Conservation (phyloP, 2,113 vertebrate species). For the Polypterus senegalus region DNA sequence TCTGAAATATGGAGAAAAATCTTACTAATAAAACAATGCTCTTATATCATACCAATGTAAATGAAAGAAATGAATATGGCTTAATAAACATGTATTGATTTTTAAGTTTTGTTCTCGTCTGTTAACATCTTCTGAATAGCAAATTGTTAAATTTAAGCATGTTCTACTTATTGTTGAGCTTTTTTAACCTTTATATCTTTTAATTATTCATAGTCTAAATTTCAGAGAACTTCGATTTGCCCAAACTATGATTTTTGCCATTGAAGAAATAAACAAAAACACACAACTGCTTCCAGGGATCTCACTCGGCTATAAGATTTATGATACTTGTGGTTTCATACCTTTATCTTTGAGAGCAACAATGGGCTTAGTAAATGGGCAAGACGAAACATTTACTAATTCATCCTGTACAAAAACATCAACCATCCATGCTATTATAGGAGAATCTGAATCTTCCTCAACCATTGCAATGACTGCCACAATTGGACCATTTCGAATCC, state of each 20-base stretch:
- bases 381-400: not conserved
- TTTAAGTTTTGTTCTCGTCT: not conserved
- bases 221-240: constrained; percentile 2
- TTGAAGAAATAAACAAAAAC: constrained; percentile 2
- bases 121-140: too few species aligned
- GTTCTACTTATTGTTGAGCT: not conserved
- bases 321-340: not conserved
- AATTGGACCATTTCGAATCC: not conserved
- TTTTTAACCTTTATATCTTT: not conserved
- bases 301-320: constrained; percentile 1
- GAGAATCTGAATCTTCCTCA: not conserved
- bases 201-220: not conserved
- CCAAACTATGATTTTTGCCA: constrained; percentile 2
- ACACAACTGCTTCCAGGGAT: not conserved
- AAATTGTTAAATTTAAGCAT: not conserved
- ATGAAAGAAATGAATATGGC: not conserved
- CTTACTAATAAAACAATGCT: not conserved
- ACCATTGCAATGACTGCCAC: not conserved
- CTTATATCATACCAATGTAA: too few species aligned
- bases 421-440: not conserved
- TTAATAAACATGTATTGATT: not conserved
- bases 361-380: not conserved
- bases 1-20: not conserved
- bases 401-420: not conserved
- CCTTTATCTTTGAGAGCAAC: not conserved